Evolutionary conservation across 2,113 vertebrate genomes (phyloP), one percentile per base, ranked within the genome.

Genomic region (Psophia crepitans): DNA sequence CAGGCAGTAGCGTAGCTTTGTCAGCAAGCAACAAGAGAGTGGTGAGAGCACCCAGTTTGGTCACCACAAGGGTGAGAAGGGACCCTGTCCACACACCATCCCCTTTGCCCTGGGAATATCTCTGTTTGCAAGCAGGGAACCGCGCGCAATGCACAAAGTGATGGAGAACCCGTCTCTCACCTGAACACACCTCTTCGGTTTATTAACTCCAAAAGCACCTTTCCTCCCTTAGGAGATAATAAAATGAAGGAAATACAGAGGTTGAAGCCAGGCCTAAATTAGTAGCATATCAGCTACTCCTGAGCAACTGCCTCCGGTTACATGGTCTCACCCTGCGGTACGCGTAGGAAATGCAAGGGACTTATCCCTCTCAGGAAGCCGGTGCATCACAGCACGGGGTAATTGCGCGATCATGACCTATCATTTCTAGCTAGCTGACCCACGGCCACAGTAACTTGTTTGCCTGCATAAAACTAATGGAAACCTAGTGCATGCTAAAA

Each of bases 141-240:
- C 1, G 0, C 0, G 0, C 0, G 0, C 14, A 39, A 4, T 5
- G 14, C 32, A 28, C 1, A 3, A 76, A 76, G 49, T 8, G n/a
- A 37, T n/a, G 48, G 64, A 53, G 23, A 88, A 21, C 11, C 22
- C 51, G 46, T 32, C 78, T 77, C 1, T 0, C 41, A 39, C n/a
- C 37, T 14, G 24, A 28, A 24, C 23, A 41, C 6, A 12, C 5
- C 24, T 43, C 16, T 61, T 49, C 7, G 32, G 37, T 51, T 51
- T 53, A 71, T 80, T 44, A 65, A 43, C 21, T 46, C 49, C 5
- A 4, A 41, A 70, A 64, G 11, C 18, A 35, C 27, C 12, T 53
- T 69, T 85, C 19, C 9, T 90, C 39, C 58, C 14, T 57, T 24
- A 70, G 18, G 35, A 68, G 8, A 5, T 30, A 32, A 58, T 49